phyloP scores from a whole-genome alignment of 1,140 invertebrate genomes.

The Microplitis demolitor region DNA sequence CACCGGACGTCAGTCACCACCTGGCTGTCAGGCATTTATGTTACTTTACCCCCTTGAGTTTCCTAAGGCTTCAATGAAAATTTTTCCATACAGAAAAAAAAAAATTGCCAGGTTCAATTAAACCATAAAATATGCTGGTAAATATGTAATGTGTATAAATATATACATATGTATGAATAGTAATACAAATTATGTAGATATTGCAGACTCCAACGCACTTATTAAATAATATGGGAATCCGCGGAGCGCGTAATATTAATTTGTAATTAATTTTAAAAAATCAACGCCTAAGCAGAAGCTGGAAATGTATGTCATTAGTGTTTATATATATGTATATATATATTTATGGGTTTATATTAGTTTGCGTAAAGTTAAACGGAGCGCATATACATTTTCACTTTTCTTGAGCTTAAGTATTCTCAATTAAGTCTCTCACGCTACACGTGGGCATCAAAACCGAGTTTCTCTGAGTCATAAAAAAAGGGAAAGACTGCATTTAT shows the following conservation, averaged over 20 bases:
- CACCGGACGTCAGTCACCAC: slow-evolving; percentile 24
- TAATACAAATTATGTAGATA: too few species aligned
- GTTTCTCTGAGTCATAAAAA: too few species aligned
- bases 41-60: slow-evolving; percentile 16
- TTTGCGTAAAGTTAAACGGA: slow-evolving; percentile 18
- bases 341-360: not conserved
- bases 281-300: not conserved
- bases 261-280: slow-evolving; percentile 11
- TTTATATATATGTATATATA: too few species aligned
- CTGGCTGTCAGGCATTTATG: slow-evolving; percentile 20
- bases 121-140: too few species aligned
- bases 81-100: slow-evolving; percentile 24
- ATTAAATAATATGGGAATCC: too few species aligned
- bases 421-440: too few species aligned
- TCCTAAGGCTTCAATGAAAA: slow-evolving; percentile 8
- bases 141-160: too few species aligned
- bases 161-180: too few species aligned
- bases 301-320: too few species aligned
- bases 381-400: slow-evolving; percentile 14
- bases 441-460: not conserved
- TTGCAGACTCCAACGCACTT: too few species aligned
- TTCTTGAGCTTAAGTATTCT: not conserved
- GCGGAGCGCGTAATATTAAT: too few species aligned
- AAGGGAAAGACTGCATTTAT: not conserved
- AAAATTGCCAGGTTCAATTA: too few species aligned